Evolutionary conservation across 2,113 vertebrate genomes (phyloP).

Genomic region (Pseudorasbora parva): DNA sequence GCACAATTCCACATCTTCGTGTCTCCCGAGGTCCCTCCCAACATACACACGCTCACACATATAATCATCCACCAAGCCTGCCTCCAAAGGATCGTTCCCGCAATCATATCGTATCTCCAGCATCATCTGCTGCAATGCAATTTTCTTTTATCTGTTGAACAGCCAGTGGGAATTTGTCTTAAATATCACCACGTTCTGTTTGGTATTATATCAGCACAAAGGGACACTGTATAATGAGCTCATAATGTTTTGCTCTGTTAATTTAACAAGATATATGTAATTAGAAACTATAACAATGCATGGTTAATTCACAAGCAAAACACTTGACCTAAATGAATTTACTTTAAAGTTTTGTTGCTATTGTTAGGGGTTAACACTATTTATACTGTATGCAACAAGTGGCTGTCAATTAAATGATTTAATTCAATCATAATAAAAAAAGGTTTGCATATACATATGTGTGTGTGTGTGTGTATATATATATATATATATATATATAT

Average conservation of each 20-base stretch:
- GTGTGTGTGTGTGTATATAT: too few relatives aligned
- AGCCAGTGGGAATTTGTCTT: slow-evolving; percentile 34
- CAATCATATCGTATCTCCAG: slow-evolving; percentile 27
- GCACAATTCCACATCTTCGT: slow-evolving; percentile 25
- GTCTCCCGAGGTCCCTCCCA: neutral
- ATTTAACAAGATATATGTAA: slow-evolving; percentile 10
- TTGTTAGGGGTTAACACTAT: too few relatives aligned
- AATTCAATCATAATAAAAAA: too few relatives aligned
- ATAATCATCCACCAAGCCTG: slow-evolving; percentile 18
- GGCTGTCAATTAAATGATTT: neutral
- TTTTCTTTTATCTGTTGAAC: slow-evolving; percentile 38
- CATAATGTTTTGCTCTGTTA: neutral
- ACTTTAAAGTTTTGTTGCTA: neutral
- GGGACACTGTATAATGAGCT: slow-evolving; percentile 2
- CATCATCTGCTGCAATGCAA: slow-evolving; percentile 23
- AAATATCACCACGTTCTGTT: slow-evolving; percentile 32
- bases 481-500: too few relatives aligned
- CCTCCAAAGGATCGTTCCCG: slow-evolving; percentile 3
- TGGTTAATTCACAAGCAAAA: neutral
- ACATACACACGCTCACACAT: neutral
- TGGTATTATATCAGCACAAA: slow-evolving; percentile 13
- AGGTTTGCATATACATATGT: too few relatives aligned
- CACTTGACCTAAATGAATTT: neutral
- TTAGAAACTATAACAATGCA: neutral
- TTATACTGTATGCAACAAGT: neutral